Evolutionary conservation across 1,140 invertebrate species (phyloP).

Genomic region (Gryllus bimaculatus): DNA sequence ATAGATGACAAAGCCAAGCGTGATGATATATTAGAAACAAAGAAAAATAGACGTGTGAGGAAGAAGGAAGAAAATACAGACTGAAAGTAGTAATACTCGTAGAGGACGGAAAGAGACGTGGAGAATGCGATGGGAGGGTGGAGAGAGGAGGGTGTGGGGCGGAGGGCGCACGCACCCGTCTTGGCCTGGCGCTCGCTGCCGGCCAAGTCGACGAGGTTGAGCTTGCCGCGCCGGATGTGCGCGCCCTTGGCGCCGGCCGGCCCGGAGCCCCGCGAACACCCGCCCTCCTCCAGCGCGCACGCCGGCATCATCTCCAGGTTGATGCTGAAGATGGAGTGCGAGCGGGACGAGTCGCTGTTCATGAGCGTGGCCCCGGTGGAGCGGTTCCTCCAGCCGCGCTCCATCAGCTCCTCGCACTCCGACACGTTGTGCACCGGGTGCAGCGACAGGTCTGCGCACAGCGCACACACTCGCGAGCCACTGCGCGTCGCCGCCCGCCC

Average conservation of each 20-base stretch:
- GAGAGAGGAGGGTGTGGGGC: no score
- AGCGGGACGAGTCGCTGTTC: constrained; percentile 78
- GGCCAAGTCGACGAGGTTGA: constrained; percentile 85
- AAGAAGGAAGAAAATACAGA: no score
- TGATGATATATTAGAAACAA: no score
- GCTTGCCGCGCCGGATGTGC: constrained; percentile 59
- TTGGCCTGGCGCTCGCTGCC: constrained; percentile 81
- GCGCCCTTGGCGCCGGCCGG: background rate
- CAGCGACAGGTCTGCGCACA: constrained; percentile 49
- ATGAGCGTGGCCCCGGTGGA: constrained; percentile 70
- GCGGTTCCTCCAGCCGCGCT: constrained; percentile 62
- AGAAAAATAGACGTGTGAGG: no score
- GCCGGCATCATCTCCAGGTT: constrained; percentile 65
- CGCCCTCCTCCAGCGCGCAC: constrained; percentile 23
- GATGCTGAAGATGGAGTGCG: constrained; percentile 87
- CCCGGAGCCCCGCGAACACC: background rate
- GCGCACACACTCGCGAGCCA: constrained; percentile 14
- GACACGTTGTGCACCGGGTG: constrained; percentile 64
- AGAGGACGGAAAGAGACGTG: no score
- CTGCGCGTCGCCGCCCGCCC: no score
- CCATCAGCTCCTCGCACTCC: constrained; percentile 66
- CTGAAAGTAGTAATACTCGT: no score
- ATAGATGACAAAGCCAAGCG: no score
- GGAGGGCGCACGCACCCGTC: constrained; percentile 41
- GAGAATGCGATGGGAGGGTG: no score